Conservation (phyloP, 2,113 vertebrate species). For the Sturnira hondurensis region DNA sequence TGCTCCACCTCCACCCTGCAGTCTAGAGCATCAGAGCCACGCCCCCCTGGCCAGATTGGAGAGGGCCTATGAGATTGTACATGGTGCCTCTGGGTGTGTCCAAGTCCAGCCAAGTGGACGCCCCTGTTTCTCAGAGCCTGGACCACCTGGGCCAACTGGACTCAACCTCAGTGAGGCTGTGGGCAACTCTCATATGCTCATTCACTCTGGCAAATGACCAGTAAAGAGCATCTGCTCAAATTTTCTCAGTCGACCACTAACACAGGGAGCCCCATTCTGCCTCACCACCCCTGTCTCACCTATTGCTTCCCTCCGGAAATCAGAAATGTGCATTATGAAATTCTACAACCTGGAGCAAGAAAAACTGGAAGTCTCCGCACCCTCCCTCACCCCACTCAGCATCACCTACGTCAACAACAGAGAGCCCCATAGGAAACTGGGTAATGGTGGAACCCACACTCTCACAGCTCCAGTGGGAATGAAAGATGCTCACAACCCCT, state of each 20-base stretch:
- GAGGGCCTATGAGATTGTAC: not conserved
- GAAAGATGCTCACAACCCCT: slow-evolving; percentile 61
- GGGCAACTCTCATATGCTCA: not conserved
- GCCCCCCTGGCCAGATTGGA: not conserved
- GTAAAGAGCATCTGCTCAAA: not conserved
- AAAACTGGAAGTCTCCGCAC: not conserved
- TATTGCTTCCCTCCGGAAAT: not conserved
- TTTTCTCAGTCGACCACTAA: not conserved
- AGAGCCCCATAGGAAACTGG: accelerated
- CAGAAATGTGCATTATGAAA: not conserved
- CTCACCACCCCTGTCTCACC: not conserved
- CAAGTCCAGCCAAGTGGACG: not conserved
- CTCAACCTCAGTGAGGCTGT: not conserved
- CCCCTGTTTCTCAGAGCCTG: not conserved
- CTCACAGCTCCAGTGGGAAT: not conserved
- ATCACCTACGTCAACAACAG: not conserved
- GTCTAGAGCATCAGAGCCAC: not conserved
- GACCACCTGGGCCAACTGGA: not conserved
- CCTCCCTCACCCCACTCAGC: not conserved
- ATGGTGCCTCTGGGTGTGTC: not conserved
- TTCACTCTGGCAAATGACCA: not conserved
- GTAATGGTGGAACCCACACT: not conserved
- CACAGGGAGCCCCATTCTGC: not conserved
- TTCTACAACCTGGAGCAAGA: not conserved
- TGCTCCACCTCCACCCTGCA: not conserved